A percentile compares a stretch with the other conserved stretches of the same genome.
Evolutionary conservation across 2,888 invertebrate genomes (phyloP).

Genomic region (Papilio demoleus): DNA sequence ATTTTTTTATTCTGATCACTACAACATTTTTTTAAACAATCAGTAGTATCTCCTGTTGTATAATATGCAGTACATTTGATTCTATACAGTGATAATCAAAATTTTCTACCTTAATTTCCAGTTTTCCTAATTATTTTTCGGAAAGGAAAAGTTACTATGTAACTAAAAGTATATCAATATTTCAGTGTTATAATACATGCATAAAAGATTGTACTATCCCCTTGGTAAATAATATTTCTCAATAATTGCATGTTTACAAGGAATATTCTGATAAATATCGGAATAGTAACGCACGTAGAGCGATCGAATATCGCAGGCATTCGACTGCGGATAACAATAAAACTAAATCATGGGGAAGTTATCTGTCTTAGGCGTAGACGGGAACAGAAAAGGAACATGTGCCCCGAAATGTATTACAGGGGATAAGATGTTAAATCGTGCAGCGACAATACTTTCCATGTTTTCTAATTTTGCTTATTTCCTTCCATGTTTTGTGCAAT

Average conservation of each 20-base stretch:
- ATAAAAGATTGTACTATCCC: too few relatives aligned
- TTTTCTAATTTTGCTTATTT: conserved; percentile 55
- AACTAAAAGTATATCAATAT: too few relatives aligned
- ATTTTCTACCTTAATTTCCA: too few relatives aligned
- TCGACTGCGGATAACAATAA: conserved; percentile 79
- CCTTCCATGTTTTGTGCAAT: conserved; percentile 15
- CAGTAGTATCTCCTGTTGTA: too few relatives aligned
- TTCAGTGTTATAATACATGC: too few relatives aligned
- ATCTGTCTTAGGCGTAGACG: conserved; percentile 74
- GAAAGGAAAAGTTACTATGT: too few relatives aligned
- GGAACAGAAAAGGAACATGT: conserved; percentile 69
- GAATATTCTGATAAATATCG: conserved; percentile 34
- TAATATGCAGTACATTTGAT: too few relatives aligned
- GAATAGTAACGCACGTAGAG: conserved; percentile 43
- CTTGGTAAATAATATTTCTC: conserved; percentile 19
- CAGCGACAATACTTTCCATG: conserved; percentile 62
- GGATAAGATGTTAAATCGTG: conserved; percentile 75
- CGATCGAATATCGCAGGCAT: conserved; percentile 60
- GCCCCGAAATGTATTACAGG: conserved; percentile 69
- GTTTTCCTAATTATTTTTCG: too few relatives aligned
- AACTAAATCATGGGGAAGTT: conserved; percentile 83
- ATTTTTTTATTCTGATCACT: neutral
- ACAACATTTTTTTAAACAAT: too few relatives aligned
- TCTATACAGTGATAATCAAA: too few relatives aligned
- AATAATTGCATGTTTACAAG: conserved; percentile 40